phyloP scores from a whole-genome alignment of 2,113 vertebrate species.

The Oreochromis niloticus region DNA sequence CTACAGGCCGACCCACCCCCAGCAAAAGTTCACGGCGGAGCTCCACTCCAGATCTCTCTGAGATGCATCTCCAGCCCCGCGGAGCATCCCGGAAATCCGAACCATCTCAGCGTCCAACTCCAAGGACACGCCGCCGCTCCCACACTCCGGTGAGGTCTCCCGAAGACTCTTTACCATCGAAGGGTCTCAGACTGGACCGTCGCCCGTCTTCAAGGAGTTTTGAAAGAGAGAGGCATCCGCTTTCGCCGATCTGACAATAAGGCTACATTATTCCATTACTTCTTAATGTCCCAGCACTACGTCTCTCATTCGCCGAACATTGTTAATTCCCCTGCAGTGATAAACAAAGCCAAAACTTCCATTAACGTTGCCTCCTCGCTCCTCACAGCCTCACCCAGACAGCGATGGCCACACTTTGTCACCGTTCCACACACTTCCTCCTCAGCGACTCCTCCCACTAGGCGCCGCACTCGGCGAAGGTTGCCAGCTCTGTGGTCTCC shows the following conservation, averaged over 20 bases:
- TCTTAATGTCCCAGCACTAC: neutral
- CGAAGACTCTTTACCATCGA: neutral
- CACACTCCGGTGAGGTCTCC: neutral
- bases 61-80: neutral
- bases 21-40: neutral
- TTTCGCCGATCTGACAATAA: neutral
- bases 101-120: neutral
- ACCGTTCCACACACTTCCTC: neutral
- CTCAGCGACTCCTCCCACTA: neutral
- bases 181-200: neutral
- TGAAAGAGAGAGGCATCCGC: neutral
- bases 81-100: neutral
- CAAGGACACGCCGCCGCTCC: neutral
- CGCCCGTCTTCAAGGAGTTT: neutral
- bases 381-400: neutral
- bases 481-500: neutral
- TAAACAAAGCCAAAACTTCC: neutral
- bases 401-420: neutral
- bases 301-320: neutral
- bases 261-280: neutral
- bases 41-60: neutral
- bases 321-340: neutral
- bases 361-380: neutral
- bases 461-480: neutral
- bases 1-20: too few species aligned